A percentile compares a stretch with the other conserved stretches of the same genome.
phyloP scores from a whole-genome alignment of 92 coral and sea anemone genomes.

The Zoanthus gigantus region DNA sequence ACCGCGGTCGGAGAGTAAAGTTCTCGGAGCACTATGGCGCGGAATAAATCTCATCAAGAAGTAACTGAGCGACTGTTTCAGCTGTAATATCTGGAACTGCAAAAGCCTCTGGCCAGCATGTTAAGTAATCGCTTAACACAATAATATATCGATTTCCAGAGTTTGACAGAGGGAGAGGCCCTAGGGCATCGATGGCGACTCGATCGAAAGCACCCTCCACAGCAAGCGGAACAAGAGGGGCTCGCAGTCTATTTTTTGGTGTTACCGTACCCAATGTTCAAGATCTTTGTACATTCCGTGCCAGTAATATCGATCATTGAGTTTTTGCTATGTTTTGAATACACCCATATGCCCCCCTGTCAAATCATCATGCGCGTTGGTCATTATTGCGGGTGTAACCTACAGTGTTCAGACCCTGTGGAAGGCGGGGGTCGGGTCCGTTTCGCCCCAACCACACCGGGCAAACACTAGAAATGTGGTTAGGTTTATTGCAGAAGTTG shows the following conservation, averaged over 20 bases:
- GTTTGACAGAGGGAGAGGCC: constrained; percentile 66
- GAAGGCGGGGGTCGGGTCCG: constrained; percentile 15
- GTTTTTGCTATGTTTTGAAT: constrained; percentile 63
- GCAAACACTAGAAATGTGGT: constrained; percentile 23
- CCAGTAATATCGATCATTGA: constrained; percentile 59
- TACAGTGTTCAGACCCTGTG: not conserved
- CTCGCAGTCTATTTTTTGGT: constrained; percentile 16
- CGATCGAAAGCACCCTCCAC: constrained; percentile 61
- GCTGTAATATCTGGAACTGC: constrained; percentile 64
- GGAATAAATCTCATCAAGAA: constrained; percentile 22
- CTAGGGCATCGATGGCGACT: constrained; percentile 59
- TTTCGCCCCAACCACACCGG: constrained; percentile 7
- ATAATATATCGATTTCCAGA: constrained; percentile 69
- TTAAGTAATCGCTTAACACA: constrained; percentile 65
- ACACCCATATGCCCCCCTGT: constrained; percentile 71
- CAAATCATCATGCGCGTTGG: constrained; percentile 62
- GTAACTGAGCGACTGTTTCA: constrained; percentile 22
- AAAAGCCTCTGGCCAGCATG: constrained; percentile 81
- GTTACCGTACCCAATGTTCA: constrained; percentile 55
- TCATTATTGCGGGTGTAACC: constrained; percentile 19
- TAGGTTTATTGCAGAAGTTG: constrained; percentile 6
- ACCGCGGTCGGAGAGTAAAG: constrained; percentile 15
- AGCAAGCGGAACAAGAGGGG: constrained; percentile 50
- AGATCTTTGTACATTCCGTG: constrained; percentile 64
- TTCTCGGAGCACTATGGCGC: constrained; percentile 37